A percentile compares a stretch with the other conserved stretches of the same genome.
phyloP scores from a whole-genome alignment of 2,113 vertebrate species.

The Phyllopteryx taeniolatus region DNA sequence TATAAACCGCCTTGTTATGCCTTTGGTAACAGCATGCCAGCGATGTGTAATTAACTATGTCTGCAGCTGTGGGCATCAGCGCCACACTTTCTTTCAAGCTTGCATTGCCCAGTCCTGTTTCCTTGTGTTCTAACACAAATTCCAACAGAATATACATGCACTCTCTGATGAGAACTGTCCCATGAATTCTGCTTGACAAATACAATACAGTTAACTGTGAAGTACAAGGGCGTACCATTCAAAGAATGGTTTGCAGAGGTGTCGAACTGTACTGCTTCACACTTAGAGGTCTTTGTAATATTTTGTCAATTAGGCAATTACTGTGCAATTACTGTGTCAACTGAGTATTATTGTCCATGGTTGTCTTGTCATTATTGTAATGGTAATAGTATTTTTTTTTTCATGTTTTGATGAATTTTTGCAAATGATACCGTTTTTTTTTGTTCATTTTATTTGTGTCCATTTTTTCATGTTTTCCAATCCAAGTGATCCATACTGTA shows the following conservation, averaged over 20 bases:
- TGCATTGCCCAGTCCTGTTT: background rate
- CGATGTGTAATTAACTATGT: slow-evolving; percentile 2
- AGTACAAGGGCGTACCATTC: no score
- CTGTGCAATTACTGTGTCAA: no score
- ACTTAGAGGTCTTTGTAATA: no score
- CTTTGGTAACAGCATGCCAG: slow-evolving; percentile 1
- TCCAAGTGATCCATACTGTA: background rate
- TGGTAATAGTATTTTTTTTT: no score
- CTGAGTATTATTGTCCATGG: no score
- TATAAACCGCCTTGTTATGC: slow-evolving; percentile 2
- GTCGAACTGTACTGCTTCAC: no score
- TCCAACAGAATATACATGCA: background rate
- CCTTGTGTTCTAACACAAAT: background rate
- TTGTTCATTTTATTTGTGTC: background rate
- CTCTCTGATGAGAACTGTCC: no score
- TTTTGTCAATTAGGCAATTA: no score
- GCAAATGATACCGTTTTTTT: background rate
- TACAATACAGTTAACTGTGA: background rate
- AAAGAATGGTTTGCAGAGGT: no score
- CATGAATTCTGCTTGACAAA: slow-evolving; percentile 11
- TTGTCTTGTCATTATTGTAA: no score
- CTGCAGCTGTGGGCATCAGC: slow-evolving; percentile 10
- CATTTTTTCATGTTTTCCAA: no score
- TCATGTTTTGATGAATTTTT: no score
- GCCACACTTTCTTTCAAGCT: background rate